Conservation (phyloP, 2,113 vertebrate genomes). For the Silurus asotus region DNA sequence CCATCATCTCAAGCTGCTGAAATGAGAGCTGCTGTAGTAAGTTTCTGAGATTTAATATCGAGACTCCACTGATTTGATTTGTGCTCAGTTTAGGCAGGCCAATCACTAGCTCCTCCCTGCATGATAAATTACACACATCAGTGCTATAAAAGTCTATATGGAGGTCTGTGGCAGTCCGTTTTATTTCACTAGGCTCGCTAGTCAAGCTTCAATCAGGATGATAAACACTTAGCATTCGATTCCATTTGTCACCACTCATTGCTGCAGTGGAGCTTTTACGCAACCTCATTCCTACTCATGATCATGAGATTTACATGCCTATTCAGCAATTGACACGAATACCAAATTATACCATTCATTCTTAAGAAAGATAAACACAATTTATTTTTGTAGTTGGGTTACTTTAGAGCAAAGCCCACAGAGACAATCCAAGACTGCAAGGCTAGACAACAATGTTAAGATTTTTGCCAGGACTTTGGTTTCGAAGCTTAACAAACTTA, state of each 20-base stretch:
- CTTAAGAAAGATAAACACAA: neutral
- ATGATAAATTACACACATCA: slow-evolving; percentile 8
- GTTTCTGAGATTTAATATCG: slow-evolving; percentile 22
- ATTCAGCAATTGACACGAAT: neutral
- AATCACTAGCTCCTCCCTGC: slow-evolving; percentile 10
- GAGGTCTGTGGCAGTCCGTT: neutral
- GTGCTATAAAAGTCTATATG: neutral
- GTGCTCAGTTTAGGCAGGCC: neutral
- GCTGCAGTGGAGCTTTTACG: neutral
- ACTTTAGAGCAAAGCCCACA: neutral
- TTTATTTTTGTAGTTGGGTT: neutral
- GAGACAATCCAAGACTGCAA: neutral
- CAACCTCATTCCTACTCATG: neutral
- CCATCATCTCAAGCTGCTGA: neutral
- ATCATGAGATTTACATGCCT: neutral
- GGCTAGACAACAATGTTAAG: neutral
- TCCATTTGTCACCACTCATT: neutral
- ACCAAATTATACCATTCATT: neutral
- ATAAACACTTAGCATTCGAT: neutral
- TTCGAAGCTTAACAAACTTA: neutral
- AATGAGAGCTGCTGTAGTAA: slow-evolving; percentile 5
- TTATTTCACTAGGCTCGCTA: neutral
- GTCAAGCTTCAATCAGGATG: neutral
- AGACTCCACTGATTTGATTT: slow-evolving; percentile 13
- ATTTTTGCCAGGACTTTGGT: neutral